Evolutionary conservation across 2,888 invertebrate genomes (phyloP).

Genomic region (Macrostomum cliftonense): DNA sequence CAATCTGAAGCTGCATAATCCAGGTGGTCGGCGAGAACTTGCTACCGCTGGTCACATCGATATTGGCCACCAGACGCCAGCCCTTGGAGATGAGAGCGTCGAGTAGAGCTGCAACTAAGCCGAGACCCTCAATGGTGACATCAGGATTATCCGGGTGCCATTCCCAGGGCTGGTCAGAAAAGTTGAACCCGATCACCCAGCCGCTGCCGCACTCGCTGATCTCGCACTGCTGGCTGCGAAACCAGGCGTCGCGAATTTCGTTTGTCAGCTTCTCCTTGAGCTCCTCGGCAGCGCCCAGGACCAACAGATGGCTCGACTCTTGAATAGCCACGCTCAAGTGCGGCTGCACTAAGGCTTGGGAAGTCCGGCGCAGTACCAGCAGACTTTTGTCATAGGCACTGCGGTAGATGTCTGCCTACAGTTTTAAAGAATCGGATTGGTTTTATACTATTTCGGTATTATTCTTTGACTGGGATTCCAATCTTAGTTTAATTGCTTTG

Average conservation of each 20-base stretch:
- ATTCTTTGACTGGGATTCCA: no score
- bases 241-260: constrained; percentile 5
- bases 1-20: no score
- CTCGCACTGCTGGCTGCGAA: background rate
- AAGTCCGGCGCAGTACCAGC: background rate
- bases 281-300: constrained; percentile 4
- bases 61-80: constrained; percentile 5
- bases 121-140: constrained; percentile 5
- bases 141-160: constrained; percentile 5
- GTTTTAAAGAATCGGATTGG: no score
- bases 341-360: background rate
- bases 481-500: no score
- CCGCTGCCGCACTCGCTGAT: no score
- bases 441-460: no score
- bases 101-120: constrained; percentile 5
- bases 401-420: constrained; percentile 4
- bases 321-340: background rate
- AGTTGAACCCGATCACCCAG: constrained; percentile 1
- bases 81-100: constrained; percentile 4
- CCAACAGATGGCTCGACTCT: constrained; percentile 5
- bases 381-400: constrained; percentile 9
- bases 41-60: constrained; percentile 6
- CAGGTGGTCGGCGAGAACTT: constrained; percentile 7
- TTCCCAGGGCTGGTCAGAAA: constrained; percentile 7
- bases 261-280: background rate